Evolutionary conservation across 2,797 vertebrate species (phyloP), one percentile per base, ranked within the genome.

Genomic region (Enteromius argenteus): DNA sequence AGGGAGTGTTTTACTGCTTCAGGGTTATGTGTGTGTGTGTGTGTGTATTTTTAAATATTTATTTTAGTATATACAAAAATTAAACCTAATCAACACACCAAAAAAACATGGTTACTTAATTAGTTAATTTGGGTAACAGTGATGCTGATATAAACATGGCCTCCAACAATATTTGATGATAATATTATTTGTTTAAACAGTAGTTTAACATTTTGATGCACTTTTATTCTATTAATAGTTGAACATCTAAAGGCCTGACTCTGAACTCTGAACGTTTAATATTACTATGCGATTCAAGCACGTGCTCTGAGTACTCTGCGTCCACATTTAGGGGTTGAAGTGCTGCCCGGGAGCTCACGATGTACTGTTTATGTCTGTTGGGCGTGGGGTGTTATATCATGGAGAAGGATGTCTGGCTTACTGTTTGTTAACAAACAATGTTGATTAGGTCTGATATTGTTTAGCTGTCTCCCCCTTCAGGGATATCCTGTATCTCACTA

Each of bases 401-500:
- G 6, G 44, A 51, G 56, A 81, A 80, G 79, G 51, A 80, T 75
- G 80, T 81, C 84, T 81, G 51, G 73, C 23, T 77, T 9, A 37
- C 51, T 60, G 51, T 83, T 81, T 81, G 73, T 80, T 86, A 86
- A 71, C 67, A 69, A 79, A 84, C 53, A 69, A 79, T 62, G 82
- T 84, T 84, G 82, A 88, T 88, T 72, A 76, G 72, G 68, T 80
- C 62, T 68, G 80, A 87, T 60, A 79, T 62, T 64, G 80, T 81
- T 81, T 86, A 76, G 53, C 66, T 68, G 37, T 71, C 13, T 58
- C 49, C 74, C 75, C 62, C 84, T 53, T 74, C 21, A 81, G 84
- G 84, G 87, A 88, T 79, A 81, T 88, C 84, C 87, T 84, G 87
- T 67, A 68, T 83, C 77, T 76, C 21, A 79, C 67, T 23, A 56